These are phyloP conservation scores for Emydura subglobosa DNA, from an alignment of 2,113 vertebrate species.

Conservation along the genomic window DNA sequence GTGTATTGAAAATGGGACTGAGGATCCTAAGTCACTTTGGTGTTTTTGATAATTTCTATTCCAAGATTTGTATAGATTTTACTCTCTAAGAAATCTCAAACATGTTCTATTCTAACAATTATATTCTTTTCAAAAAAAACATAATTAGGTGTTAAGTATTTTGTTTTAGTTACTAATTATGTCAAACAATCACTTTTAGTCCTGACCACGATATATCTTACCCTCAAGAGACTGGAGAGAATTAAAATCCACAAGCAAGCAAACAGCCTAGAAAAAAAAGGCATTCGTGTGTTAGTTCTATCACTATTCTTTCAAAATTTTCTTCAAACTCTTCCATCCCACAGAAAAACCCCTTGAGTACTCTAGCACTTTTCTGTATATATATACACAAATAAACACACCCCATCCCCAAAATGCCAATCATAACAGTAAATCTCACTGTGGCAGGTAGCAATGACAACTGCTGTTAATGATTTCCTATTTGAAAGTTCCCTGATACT, in stretches of 20 bases:
- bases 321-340: not conserved
- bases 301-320: not conserved
- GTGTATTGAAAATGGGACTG: not conserved
- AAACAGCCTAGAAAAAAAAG: constrained; percentile 84
- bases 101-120: not conserved
- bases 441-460: not conserved
- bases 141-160: not conserved
- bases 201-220: constrained; percentile 72
- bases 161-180: not conserved
- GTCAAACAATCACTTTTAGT: not conserved
- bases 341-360: not conserved
- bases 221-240: constrained; percentile 87
- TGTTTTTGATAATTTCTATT: not conserved
- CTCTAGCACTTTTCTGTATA: not conserved
- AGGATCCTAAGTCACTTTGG: not conserved
- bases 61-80: not conserved
- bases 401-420: not conserved
- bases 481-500: not conserved
- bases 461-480: not conserved
- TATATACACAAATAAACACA: not conserved
- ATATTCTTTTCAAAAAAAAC: not conserved
- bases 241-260: constrained; percentile 91
- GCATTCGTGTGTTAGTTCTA: constrained; percentile 36
- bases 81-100: not conserved
- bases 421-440: not conserved